Evolutionary conservation across 2,888 invertebrate genomes (phyloP).

Genomic region (Drosophila fulvimacula): DNA sequence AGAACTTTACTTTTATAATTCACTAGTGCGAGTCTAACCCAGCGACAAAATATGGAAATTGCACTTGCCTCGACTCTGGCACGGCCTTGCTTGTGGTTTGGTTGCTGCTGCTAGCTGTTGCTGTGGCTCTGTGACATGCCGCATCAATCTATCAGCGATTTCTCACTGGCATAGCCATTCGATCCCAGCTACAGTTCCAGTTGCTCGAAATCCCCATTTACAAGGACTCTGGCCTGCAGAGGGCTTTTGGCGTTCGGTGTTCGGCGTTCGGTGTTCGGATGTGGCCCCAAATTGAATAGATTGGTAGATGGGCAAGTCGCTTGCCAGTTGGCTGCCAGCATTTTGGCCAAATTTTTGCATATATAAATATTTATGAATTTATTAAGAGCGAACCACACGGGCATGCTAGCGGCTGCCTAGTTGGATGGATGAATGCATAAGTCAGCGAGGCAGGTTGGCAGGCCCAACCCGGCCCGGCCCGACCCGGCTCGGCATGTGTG

Average conservation of each 20-base stretch:
- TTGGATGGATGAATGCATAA: constrained; percentile 77
- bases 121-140: constrained; percentile 78
- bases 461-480: constrained; percentile 5
- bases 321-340: constrained; percentile 62
- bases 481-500: constrained; percentile 7
- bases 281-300: constrained; percentile 70
- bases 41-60: constrained; percentile 72
- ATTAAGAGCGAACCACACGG: constrained; percentile 84
- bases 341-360: constrained; percentile 82
- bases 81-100: constrained; percentile 14
- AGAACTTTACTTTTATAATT: constrained; percentile 55
- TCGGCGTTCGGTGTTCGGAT: constrained; percentile 20
- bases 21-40: constrained; percentile 31
- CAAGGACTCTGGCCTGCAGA: constrained; percentile 14
- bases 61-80: constrained; percentile 46
- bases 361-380: constrained; percentile 86
- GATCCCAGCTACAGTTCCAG: constrained; percentile 31
- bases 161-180: constrained; percentile 39
- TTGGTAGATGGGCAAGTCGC: constrained; percentile 49
- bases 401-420: constrained; percentile 59
- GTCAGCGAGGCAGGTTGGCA: constrained; percentile 63
- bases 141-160: constrained; percentile 79
- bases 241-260: constrained; percentile 21
- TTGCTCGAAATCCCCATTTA: constrained; percentile 1
- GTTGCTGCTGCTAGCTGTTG: constrained; percentile 19